These are phyloP conservation scores for Heteromormyrus szaboi DNA, from an alignment of 2,797 vertebrate genomes.

Conservation along the genomic window DNA sequence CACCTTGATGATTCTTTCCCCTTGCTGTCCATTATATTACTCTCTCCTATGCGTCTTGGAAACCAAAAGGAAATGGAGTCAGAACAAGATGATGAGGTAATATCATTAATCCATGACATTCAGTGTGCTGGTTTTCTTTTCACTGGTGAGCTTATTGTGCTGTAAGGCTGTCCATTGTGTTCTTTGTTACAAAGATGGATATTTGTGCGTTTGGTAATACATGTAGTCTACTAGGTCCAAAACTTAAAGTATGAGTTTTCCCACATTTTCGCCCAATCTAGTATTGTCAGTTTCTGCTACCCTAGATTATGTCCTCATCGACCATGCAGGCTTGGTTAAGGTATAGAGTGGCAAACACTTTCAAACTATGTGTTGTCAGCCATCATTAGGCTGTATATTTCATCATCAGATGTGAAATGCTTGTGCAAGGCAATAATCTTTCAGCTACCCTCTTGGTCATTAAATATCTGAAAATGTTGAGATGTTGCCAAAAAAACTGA, in stretches of 20 bases:
- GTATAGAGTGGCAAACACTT: background rate
- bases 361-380: background rate
- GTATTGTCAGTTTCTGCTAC: background rate
- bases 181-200: background rate
- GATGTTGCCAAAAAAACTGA: background rate
- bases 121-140: conserved; percentile 36
- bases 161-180: conserved; percentile 12
- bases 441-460: background rate
- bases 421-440: background rate
- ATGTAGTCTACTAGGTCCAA: background rate
- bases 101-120: conserved; percentile 50
- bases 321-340: background rate
- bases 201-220: background rate
- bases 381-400: background rate
- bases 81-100: conserved; percentile 99
- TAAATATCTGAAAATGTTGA: background rate
- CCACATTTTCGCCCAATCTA: background rate
- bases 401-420: background rate
- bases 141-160: conserved; percentile 28
- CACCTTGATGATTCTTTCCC: conserved; percentile 98
- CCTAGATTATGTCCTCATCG: background rate
- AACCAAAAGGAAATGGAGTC: conserved; percentile 99
- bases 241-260: background rate
- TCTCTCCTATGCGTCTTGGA: conserved; percentile 99
- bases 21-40: conserved; percentile 98